Conservation (phyloP, 2,797 vertebrate species). For the Periophthalmus magnuspinnatus region DNA sequence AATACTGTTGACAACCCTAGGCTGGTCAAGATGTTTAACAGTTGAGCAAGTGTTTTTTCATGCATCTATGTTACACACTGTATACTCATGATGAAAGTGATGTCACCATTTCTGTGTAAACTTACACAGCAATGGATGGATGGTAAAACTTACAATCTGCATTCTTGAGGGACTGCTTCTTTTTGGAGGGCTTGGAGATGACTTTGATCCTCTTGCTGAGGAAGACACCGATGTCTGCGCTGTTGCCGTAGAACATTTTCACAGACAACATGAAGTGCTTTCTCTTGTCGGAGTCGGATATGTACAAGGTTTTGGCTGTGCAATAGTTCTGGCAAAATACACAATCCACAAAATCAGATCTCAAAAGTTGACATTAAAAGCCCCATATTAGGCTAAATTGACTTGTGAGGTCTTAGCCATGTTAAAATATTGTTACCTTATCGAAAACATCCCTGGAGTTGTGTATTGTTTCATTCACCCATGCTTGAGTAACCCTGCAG, state of each 20-base stretch:
- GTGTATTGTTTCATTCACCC: too few relatives aligned
- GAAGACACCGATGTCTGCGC: slow-evolving; percentile 94
- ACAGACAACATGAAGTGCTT: slow-evolving; percentile 99
- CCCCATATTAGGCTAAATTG: too few relatives aligned
- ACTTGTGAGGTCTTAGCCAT: too few relatives aligned
- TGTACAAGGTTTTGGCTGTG: slow-evolving; percentile 97
- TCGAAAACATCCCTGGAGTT: too few relatives aligned
- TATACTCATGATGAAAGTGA: neutral
- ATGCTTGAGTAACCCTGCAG: too few relatives aligned
- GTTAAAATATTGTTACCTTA: too few relatives aligned
- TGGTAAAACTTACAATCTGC: slow-evolving; percentile 86
- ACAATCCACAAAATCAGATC: neutral
- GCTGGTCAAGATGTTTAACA: neutral
- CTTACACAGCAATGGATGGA: too few relatives aligned
- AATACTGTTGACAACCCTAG: too few relatives aligned
- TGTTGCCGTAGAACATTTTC: slow-evolving; percentile 98
- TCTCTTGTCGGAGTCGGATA: slow-evolving; percentile 97
- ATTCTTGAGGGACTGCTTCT: slow-evolving; percentile 98
- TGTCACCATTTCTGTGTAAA: neutral
- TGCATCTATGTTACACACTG: neutral
- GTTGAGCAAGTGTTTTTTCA: neutral
- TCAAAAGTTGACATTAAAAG: neutral
- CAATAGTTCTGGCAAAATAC: slow-evolving; percentile 89
- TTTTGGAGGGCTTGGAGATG: slow-evolving; percentile 98
- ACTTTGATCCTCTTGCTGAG: slow-evolving; percentile 98